A percentile compares a stretch with the other conserved stretches of the same genome.
Evolutionary conservation across 1,140 invertebrate genomes (phyloP).

Genomic region (Popillia japonica): DNA sequence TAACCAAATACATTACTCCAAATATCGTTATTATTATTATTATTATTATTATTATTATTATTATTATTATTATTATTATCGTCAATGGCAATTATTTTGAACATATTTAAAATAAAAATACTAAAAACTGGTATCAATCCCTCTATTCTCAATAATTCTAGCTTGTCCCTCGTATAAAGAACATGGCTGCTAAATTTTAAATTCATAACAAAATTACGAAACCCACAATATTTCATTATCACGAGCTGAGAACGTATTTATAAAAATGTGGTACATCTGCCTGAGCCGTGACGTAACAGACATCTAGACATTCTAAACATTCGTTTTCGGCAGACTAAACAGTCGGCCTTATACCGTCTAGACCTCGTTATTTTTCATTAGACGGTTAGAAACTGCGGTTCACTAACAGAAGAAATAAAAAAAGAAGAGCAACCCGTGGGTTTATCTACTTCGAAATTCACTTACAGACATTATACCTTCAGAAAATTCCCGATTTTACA

Average conservation of each 20-base stretch:
- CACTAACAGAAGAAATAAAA: not conserved
- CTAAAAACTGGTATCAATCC: too few species aligned
- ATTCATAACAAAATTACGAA: too few species aligned
- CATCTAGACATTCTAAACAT: constrained; percentile 13
- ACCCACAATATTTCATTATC: too few species aligned
- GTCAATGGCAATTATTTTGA: too few species aligned
- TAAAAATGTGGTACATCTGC: not conserved
- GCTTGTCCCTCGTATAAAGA: too few species aligned
- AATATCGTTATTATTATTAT: too few species aligned
- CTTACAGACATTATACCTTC: constrained; percentile 2
- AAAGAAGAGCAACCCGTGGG: not conserved
- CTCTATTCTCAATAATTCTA: too few species aligned
- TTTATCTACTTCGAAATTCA: not conserved
- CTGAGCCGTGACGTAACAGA: not conserved
- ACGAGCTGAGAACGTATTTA: not conserved
- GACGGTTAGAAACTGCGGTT: not conserved
- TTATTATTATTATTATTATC: too few species aligned
- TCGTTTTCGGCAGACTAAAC: constrained; percentile 24
- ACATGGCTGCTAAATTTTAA: too few species aligned
- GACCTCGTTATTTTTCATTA: constrained; percentile 27
- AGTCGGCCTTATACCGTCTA: constrained; percentile 30
- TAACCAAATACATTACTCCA: too few species aligned
- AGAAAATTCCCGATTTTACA: not conserved
- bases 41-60: too few species aligned
- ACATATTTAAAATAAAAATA: too few species aligned